phyloP scores from a whole-genome alignment of 2,888 invertebrate species.

The Megalurothrips usitatus region DNA sequence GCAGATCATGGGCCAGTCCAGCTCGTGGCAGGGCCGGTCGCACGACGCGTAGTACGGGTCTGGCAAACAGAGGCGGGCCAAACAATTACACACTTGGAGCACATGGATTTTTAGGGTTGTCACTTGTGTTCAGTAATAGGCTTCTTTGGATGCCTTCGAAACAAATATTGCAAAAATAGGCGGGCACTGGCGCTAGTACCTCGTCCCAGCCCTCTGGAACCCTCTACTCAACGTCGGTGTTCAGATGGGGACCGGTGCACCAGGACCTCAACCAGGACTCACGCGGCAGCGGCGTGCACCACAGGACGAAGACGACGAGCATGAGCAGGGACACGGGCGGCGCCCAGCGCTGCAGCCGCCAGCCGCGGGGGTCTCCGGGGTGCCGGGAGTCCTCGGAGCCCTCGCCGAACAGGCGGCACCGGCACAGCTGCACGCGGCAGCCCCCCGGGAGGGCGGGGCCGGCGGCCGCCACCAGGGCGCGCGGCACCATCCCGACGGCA shows the following conservation, averaged over 20 bases:
- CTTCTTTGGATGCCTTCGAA: too few relatives aligned
- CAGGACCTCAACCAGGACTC: too few relatives aligned
- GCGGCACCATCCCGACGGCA: not conserved
- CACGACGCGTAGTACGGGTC: constrained; percentile 70
- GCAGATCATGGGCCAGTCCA: constrained; percentile 76
- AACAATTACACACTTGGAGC: too few relatives aligned
- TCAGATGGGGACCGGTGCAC: too few relatives aligned
- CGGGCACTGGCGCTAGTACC: too few relatives aligned
- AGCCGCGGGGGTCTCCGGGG: not conserved
- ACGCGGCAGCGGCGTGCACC: constrained; percentile 7
- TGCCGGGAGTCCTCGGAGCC: too few relatives aligned
- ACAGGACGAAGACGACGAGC: not conserved
- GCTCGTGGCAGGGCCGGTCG: constrained; percentile 68
- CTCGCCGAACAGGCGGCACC: not conserved
- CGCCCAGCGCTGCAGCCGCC: not conserved
- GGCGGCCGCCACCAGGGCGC: not conserved
- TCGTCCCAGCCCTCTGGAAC: too few relatives aligned
- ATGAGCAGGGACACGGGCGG: not conserved
- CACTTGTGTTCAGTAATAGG: too few relatives aligned
- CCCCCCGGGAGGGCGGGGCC: not conserved
- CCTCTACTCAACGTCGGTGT: too few relatives aligned
- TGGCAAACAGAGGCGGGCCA: constrained; percentile 49
- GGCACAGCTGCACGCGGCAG: not conserved
- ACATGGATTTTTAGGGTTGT: too few relatives aligned
- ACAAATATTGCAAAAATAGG: too few relatives aligned